Percentiles rank a stretch among this genome's conserved stretches.
Conservation (phyloP, 1,140 invertebrate genomes). For the Pectinophora gossypiella region DNA sequence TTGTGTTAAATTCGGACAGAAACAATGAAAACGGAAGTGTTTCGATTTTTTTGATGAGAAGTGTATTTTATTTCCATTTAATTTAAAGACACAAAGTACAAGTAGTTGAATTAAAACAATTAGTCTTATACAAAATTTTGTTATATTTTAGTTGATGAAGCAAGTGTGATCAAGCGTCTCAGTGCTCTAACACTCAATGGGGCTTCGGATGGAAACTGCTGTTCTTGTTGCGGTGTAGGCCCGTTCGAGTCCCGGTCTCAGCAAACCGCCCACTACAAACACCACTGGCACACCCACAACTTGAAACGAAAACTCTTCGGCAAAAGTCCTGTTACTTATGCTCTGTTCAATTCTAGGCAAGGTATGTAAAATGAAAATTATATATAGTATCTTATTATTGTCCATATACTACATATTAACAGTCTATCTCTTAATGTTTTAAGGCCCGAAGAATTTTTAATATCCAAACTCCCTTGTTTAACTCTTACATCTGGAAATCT, state of each 20-base stretch:
- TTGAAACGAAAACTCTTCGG: constrained; percentile 69
- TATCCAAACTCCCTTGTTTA: no score
- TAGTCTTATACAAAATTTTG: not conserved
- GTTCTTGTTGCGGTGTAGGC: constrained; percentile 66
- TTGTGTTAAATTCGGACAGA: no score
- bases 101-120: no score
- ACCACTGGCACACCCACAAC: constrained; percentile 72
- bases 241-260: constrained; percentile 59
- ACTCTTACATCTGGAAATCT: no score
- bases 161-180: constrained; percentile 59
- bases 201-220: constrained; percentile 50
- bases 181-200: constrained; percentile 54
- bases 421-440: no score
- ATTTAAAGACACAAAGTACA: no score
- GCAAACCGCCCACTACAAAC: constrained; percentile 68
- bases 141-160: constrained; percentile 50
- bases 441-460: no score
- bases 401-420: no score
- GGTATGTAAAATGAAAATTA: no score
- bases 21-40: no score
- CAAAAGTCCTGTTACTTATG: constrained; percentile 44
- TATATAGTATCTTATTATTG: not conserved
- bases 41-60: no score
- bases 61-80: no score
- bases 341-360: constrained; percentile 58